phyloP scores from a whole-genome alignment of 2,888 invertebrate species.

The Himalopsyche japonica region DNA sequence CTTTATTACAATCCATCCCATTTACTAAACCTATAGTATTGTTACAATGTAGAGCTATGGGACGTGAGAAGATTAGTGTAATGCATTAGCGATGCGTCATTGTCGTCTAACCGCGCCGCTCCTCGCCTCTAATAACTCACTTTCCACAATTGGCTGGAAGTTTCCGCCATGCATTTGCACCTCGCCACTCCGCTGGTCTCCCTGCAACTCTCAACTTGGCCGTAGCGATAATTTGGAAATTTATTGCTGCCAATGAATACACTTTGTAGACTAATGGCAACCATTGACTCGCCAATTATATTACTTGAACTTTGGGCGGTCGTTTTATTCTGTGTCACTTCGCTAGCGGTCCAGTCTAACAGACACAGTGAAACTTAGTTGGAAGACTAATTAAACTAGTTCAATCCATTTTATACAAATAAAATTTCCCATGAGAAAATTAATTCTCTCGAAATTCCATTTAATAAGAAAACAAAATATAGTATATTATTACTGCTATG shows the following conservation, averaged over 20 bases:
- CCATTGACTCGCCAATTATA: conserved; percentile 29
- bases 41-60: background rate
- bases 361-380: background rate
- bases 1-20: too few species aligned
- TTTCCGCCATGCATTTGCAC: background rate
- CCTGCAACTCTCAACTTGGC: background rate
- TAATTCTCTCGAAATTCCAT: too few species aligned
- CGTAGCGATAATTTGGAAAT: conserved; percentile 33
- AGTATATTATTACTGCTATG: too few species aligned
- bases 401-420: too few species aligned
- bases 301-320: conserved; percentile 12
- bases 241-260: conserved; percentile 35
- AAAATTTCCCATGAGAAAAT: too few species aligned
- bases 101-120: background rate
- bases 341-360: background rate
- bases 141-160: background rate
- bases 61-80: background rate
- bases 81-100: background rate
- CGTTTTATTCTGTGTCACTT: background rate
- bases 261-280: conserved; percentile 30
- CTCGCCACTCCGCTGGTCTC: background rate
- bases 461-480: too few species aligned
- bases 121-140: background rate
- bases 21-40: background rate
- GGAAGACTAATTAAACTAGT: too few species aligned